A percentile compares a stretch with the other conserved stretches of the same genome.
phyloP scores from a whole-genome alignment of 2,797 vertebrate species.

The Muraenolepis orangiensis region DNA sequence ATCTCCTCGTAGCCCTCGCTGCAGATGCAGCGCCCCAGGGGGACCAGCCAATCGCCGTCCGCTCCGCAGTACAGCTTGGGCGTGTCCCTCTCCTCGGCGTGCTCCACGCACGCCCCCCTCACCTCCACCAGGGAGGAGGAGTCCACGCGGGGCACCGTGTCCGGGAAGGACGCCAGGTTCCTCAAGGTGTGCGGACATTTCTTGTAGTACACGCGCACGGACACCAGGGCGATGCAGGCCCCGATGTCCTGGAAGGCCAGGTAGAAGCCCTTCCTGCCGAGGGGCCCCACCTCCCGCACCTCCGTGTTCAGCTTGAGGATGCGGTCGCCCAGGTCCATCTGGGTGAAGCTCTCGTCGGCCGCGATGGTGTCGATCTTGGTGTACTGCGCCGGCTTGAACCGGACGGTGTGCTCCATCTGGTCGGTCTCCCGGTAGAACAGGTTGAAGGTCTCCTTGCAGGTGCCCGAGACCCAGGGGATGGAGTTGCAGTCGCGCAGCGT shows the following conservation, averaged over 20 bases:
- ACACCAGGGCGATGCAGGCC: conserved; percentile 91
- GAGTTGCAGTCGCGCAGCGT: conserved; percentile 95
- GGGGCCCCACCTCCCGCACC: conserved; percentile 89
- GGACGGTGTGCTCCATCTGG: conserved; percentile 79
- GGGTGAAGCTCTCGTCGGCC: conserved; percentile 94
- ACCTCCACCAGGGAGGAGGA: conserved; percentile 95
- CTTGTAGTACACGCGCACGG: conserved; percentile 92
- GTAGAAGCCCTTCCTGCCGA: conserved; percentile 90
- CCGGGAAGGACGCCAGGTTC: conserved; percentile 90
- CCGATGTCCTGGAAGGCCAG: conserved; percentile 96
- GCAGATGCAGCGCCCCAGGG: conserved; percentile 89
- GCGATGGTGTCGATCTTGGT: conserved; percentile 94
- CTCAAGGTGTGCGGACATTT: conserved; percentile 91
- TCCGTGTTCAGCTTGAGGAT: conserved; percentile 96
- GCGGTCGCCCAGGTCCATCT: conserved; percentile 94
- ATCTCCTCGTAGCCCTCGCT: conserved; percentile 87
- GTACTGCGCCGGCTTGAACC: conserved; percentile 87
- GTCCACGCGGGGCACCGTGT: conserved; percentile 91
- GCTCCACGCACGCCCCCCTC: conserved; percentile 89
- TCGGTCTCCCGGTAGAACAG: conserved; percentile 91
- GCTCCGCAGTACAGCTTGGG: conserved; percentile 93
- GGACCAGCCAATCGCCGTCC: conserved; percentile 95
- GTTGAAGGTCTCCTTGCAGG: conserved; percentile 96
- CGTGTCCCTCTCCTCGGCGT: conserved; percentile 89
- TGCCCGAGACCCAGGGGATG: conserved; percentile 92